Base-by-base conservation (phyloP, 2,113 vertebrate genomes). In the Salminus brasiliensis region DNA sequence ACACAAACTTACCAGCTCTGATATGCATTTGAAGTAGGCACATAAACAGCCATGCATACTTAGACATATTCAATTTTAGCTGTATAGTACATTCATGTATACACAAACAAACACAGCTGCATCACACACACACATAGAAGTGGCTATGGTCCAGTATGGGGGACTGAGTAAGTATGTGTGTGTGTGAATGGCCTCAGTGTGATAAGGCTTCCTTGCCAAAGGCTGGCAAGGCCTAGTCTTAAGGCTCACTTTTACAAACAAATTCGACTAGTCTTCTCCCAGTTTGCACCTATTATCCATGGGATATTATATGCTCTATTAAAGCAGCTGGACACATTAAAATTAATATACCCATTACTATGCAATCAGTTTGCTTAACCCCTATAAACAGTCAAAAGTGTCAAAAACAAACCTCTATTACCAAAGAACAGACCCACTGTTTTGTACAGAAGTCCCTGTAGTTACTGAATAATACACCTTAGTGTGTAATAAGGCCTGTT, bases 231-330 rank as follows among this genome's bases (percentile, higher is more conserved):
- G 82, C 86, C 88, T 87, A 87, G 1, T 83, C 89, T 89, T 87
- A 91, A 91, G 91, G 84, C 81, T 68, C 80, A 85, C 88, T 92
- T 92, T 91, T 90, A 91, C 80, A 89, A 87, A 85, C 90, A 92
- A 91, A 92, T 90, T 89, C 88, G 89, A 90, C 88, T 92, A 90
- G 87, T 92, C 83, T 68, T 89, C n/a, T n/a, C n/a, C n/a, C 81
- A 85, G 84, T 78, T 21, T 32, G 32, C 34, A 73, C 49, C 9
- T 18, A 29, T 1, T 21, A 8, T 30, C 43, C 39, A 30, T 60
- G 57, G 29, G 15, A 8, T 43, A 43, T 11, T 2, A 10, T n/a
- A n/a, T n/a, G n/a, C n/a, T n/a, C n/a, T n/a, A n/a, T n/a, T n/a
- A n/a, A n/a, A n/a, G n/a, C n/a, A n/a, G n/a, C n/a, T n/a, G n/a